phyloP scores from a whole-genome alignment of 2,888 invertebrate species.

The Eupithecia subumbrata region DNA sequence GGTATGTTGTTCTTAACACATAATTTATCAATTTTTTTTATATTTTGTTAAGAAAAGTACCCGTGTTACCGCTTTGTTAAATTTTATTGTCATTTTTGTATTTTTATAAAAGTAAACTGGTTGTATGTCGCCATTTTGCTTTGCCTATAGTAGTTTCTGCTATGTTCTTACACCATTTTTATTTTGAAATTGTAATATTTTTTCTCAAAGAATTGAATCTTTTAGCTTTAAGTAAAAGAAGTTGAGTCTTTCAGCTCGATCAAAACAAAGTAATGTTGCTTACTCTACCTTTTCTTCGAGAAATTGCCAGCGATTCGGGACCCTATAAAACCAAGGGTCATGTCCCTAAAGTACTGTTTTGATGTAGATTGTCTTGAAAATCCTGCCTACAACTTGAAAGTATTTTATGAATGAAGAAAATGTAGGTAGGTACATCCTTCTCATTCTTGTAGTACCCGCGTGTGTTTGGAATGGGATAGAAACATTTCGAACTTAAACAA shows the following conservation, averaged over 20 bases:
- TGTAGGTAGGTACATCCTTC: neutral
- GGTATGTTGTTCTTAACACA: too few species aligned
- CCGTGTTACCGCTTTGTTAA: too few species aligned
- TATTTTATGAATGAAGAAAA: neutral
- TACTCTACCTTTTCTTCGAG: neutral
- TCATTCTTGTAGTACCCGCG: neutral
- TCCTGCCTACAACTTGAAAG: neutral
- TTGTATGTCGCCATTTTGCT: too few species aligned
- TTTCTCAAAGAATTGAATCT: neutral
- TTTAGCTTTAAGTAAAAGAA: neutral
- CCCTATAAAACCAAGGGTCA: neutral
- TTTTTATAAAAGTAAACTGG: too few species aligned
- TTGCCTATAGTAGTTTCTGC: too few species aligned
- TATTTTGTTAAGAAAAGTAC: too few species aligned
- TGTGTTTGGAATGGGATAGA: too few species aligned
- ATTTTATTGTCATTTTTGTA: too few species aligned
- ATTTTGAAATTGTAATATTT: neutral
- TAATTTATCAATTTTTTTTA: too few species aligned
- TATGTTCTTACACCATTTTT: too few species aligned
- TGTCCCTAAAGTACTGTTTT: neutral
- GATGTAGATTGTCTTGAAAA: neutral
- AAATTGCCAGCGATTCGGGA: constrained; percentile 5
- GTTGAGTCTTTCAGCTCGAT: neutral
- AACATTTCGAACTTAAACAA: too few species aligned
- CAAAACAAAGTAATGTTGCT: neutral